Evolutionary conservation across 1,140 invertebrate species (phyloP).

Genomic region (Probaryconus sp.): DNA sequence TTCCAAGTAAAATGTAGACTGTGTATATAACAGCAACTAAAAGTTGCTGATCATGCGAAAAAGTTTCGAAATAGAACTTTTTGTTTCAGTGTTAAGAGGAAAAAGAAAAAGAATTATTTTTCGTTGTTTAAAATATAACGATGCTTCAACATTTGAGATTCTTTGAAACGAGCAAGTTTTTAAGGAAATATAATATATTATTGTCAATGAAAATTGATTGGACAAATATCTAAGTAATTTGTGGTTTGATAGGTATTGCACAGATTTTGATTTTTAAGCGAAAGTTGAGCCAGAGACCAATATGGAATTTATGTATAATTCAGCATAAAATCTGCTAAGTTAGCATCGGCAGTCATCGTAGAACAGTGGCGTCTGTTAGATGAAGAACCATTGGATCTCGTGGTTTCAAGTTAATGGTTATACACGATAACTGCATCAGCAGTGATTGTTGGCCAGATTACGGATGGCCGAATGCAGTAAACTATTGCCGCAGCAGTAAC

Average conservation of each 20-base stretch:
- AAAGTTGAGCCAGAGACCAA: constrained; percentile 5
- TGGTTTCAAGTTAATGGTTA: constrained; percentile 20
- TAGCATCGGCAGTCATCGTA: constrained; percentile 8
- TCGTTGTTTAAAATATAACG: too few relatives aligned
- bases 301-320: constrained; percentile 18
- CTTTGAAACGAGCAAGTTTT: too few relatives aligned
- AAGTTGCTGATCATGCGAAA: too few relatives aligned
- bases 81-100: too few relatives aligned
- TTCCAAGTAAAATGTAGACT: too few relatives aligned
- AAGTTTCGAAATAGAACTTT: too few relatives aligned
- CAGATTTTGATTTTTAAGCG: not conserved
- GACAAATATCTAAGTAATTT: constrained; percentile 8
- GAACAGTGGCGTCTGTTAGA: constrained; percentile 4
- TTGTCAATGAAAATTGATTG: constrained; percentile 1
- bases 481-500: too few relatives aligned
- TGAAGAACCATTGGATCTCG: constrained; percentile 3
- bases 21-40: too few relatives aligned
- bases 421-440: constrained; percentile 18
- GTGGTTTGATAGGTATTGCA: constrained; percentile 1
- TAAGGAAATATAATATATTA: too few relatives aligned
- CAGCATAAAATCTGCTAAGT: constrained; percentile 7
- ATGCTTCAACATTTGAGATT: too few relatives aligned
- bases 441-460: constrained; percentile 6
- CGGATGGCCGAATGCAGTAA: constrained; percentile 5
- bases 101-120: too few relatives aligned